Conservation (phyloP, 2,888 invertebrate genomes). For the Tetanocera ferruginea region DNA sequence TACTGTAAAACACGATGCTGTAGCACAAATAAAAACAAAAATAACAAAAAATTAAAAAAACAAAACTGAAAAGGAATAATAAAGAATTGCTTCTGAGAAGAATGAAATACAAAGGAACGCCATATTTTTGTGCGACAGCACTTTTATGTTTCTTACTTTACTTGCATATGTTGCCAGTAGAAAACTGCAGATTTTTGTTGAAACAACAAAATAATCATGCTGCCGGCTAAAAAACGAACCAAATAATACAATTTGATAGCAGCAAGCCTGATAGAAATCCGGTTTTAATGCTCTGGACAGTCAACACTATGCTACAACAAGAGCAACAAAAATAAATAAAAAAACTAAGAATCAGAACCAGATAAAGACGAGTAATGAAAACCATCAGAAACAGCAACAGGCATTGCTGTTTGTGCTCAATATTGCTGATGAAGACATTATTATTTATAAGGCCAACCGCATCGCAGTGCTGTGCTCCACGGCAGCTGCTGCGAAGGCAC, state of each 20-base stretch:
- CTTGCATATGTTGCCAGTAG: not conserved
- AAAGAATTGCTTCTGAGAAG: slow-evolving; percentile 13
- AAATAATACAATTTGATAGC: slow-evolving; percentile 6
- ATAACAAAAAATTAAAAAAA: not conserved
- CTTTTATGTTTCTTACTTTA: not conserved
- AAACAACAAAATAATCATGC: slow-evolving; percentile 13
- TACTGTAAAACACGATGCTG: too few species aligned
- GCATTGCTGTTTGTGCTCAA: slow-evolving; percentile 1
- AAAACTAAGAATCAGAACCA: not conserved
- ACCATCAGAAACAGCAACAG: not conserved
- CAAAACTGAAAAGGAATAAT: not conserved
- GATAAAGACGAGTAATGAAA: not conserved
- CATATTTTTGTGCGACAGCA: slow-evolving; percentile 22
- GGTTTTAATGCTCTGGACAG: slow-evolving; percentile 5
- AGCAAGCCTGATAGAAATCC: slow-evolving; percentile 21
- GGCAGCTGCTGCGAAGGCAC: slow-evolving; percentile 7
- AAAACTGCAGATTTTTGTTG: slow-evolving; percentile 3
- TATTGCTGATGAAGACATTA: slow-evolving; percentile 31
- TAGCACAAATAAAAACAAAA: not conserved
- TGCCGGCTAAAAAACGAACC: not conserved
- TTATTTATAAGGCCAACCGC: slow-evolving; percentile 28
- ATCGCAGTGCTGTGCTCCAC: not conserved
- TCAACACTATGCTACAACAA: not conserved
- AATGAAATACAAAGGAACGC: not conserved
- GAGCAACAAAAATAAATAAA: not conserved